Evolutionary conservation across 1,140 invertebrate species (phyloP), one percentile per base, ranked within the genome.

Genomic region (Atta colombica): DNA sequence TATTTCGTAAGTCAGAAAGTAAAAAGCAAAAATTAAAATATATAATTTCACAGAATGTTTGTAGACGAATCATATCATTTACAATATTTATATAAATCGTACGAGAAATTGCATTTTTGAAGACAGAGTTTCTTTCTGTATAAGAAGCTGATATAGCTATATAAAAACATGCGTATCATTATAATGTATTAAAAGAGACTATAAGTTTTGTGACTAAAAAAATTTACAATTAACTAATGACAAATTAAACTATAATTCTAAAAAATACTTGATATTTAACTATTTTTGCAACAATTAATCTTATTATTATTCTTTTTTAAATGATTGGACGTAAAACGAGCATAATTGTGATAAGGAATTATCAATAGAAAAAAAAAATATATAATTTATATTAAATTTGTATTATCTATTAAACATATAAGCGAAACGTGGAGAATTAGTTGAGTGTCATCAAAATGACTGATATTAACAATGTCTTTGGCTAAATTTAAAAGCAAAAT

Each of bases 351-450:
- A 74, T 6, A 35, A 10, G n/a, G 35, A 39, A 39, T 39, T 5
- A 39, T 31, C 31, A 35, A 5, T 6, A 0, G 21, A 68, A 68
- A 39, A 3, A 5, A 21, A 39, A 74, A 14, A 74, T 35, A 25
- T 60, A 16, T 16, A 3, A 1, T 75, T 0, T 21, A 7, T 39
- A 7, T 39, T 31, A 81, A 66, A 49, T 31, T 39, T 18, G 18
- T 55, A 25, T 14, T 53, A 92, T 90, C 91, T 39, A 87, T 71
- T 39, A 92, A 31, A 35, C 74, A 85, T 53, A 78, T 55, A 16
- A 60, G 49, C 31, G 8, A 65, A 55, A 31, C n/a, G 3, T 77
- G 35, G 16, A 77, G 18, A 5, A 78, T n/a, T 2, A 68, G 16
- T 49, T 85, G 72, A 77, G 18, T 12, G 18, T 35, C 31, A 68